phyloP scores from a whole-genome alignment of 2,797 vertebrate genomes.

The Oryzias dopingdopingensis region DNA sequence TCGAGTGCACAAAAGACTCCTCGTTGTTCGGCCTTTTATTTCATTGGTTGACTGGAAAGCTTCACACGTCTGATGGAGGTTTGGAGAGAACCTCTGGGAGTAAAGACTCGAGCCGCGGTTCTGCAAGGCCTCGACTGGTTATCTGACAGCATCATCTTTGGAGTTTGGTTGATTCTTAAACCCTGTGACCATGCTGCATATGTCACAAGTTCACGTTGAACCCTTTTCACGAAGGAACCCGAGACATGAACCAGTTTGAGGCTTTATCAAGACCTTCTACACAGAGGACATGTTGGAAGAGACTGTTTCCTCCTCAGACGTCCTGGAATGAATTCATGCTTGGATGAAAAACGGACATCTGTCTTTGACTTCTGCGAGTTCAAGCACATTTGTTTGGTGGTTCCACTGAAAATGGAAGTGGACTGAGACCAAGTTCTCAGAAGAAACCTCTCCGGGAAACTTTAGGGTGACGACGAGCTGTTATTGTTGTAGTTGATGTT shows the following conservation, averaged over 20 bases:
- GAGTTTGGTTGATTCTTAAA: slow-evolving; percentile 26
- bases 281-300: background rate
- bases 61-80: too few species aligned
- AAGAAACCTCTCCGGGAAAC: slow-evolving; percentile 20
- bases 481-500: slow-evolving; percentile 65
- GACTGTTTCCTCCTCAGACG: background rate
- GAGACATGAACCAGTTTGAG: slow-evolving; percentile 21
- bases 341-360: background rate
- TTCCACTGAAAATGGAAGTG: background rate
- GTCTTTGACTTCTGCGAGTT: slow-evolving; percentile 15
- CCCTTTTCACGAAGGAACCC: background rate
- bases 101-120: background rate
- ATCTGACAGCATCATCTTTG: background rate
- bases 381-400: background rate
- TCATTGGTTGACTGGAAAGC: too few species aligned
- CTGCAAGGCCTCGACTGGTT: slow-evolving; percentile 2
- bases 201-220: slow-evolving; percentile 15
- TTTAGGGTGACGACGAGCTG: slow-evolving; percentile 35
- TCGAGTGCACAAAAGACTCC: too few species aligned
- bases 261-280: slow-evolving; percentile 18
- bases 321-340: slow-evolving; percentile 13
- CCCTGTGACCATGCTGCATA: slow-evolving; percentile 63
- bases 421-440: background rate
- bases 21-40: too few species aligned
- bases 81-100: background rate